Percentiles rank a stretch among this genome's conserved stretches.
These are phyloP conservation scores for Lathamus discolor DNA, from an alignment of 2,113 vertebrate genomes.

Conservation along the genomic window DNA sequence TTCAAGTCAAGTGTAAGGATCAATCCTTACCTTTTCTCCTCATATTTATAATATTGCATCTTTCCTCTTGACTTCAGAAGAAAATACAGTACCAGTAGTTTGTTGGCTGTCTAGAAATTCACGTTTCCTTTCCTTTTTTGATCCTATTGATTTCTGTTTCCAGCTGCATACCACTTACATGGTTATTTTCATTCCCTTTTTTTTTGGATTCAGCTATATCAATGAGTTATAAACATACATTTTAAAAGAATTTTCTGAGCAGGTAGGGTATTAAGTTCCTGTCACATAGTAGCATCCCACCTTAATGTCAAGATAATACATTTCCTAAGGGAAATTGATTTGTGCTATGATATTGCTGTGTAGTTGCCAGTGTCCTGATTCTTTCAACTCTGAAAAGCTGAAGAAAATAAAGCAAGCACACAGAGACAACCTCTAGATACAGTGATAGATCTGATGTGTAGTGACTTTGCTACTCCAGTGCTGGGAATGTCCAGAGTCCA, in stretches of 20 bases:
- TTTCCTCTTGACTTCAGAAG: background rate
- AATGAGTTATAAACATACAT: background rate
- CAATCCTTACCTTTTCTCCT: background rate
- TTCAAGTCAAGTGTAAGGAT: background rate
- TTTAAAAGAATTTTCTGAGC: background rate
- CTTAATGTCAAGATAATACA: background rate
- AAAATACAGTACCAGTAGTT: background rate
- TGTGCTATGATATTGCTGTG: background rate
- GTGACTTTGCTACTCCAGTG: background rate
- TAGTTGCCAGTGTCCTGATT: background rate
- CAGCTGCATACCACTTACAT: background rate
- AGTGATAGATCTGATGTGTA: background rate
- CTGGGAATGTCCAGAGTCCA: background rate
- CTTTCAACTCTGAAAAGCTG: background rate
- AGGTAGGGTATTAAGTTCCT: background rate
- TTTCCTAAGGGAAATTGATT: background rate
- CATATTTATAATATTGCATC: background rate
- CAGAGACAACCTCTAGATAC: background rate
- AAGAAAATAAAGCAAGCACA: background rate
- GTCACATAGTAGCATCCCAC: background rate
- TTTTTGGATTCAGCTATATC: background rate
- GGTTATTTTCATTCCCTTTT: background rate
- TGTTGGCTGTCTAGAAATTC: background rate
- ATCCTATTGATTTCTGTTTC: background rate
- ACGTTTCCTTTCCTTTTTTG: background rate